Evolutionary conservation across 2,113 vertebrate species (phyloP).

Genomic region (Actenoides hombroni): DNA sequence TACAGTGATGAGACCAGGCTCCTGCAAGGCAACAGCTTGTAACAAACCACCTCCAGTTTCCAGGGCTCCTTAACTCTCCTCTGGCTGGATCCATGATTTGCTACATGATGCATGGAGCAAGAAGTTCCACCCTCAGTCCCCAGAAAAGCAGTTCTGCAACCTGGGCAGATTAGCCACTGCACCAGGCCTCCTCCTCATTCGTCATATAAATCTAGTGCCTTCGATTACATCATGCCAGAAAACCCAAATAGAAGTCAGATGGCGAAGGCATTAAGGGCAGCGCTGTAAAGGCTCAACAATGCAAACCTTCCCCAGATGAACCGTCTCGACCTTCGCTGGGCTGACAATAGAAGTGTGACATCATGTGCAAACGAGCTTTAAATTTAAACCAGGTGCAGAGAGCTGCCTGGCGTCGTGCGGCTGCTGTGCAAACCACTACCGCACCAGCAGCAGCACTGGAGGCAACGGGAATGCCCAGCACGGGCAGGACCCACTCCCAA

Average conservation of each 20-base stretch:
- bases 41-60: background rate
- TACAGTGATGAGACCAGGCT: rapidly evolving
- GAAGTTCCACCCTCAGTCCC: slow-evolving; percentile 62
- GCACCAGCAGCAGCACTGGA: slow-evolving; percentile 15
- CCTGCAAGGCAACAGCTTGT: background rate
- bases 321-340: slow-evolving; percentile 70
- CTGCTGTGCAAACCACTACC: slow-evolving; percentile 61
- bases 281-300: slow-evolving; percentile 66
- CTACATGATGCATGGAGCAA: slow-evolving; percentile 35
- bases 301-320: slow-evolving; percentile 70
- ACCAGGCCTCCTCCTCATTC: slow-evolving; percentile 36
- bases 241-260: slow-evolving; percentile 67
- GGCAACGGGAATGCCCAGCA: background rate
- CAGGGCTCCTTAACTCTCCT: background rate
- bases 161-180: slow-evolving; percentile 5
- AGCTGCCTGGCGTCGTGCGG: slow-evolving; percentile 64
- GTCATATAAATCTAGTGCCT: slow-evolving; percentile 49
- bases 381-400: slow-evolving; percentile 76
- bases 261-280: slow-evolving; percentile 74
- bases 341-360: slow-evolving; percentile 79
- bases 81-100: slow-evolving; percentile 38
- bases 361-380: slow-evolving; percentile 78
- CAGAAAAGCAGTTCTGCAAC: slow-evolving; percentile 60
- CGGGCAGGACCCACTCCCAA: background rate
- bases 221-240: slow-evolving; percentile 64